These are phyloP conservation scores for Lacanobia wlatinum DNA, from an alignment of 2,888 invertebrate genomes.

Conservation along the genomic window DNA sequence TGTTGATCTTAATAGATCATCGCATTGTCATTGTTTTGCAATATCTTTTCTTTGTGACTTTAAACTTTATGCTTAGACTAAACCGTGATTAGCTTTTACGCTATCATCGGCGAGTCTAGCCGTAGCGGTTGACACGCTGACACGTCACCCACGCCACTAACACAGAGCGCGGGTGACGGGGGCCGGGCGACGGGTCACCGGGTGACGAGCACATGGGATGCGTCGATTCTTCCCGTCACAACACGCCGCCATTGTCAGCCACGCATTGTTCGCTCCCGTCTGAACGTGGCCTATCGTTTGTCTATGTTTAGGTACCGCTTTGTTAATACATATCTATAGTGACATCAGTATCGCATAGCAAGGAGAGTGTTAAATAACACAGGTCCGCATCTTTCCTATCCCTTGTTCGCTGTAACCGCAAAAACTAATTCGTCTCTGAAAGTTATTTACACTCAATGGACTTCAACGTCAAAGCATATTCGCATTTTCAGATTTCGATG, in stretches of 20 bases:
- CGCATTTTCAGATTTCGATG: too few relatives aligned
- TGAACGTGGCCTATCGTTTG: neutral
- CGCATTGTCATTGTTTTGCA: neutral
- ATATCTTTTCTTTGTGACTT: neutral
- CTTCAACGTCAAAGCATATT: too few relatives aligned
- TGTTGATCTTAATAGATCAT: neutral
- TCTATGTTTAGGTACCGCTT: neutral
- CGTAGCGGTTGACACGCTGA: neutral
- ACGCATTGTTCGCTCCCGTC: constrained; percentile 13
- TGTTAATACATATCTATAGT: too few relatives aligned
- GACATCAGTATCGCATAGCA: constrained; percentile 1
- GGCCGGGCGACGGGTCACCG: constrained; percentile 13
- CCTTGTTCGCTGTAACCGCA: neutral
- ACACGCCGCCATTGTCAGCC: constrained; percentile 25
- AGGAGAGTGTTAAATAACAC: constrained; percentile 8
- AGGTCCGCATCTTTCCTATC: neutral
- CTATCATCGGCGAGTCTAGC: neutral
- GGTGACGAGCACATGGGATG: constrained; percentile 45
- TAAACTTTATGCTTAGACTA: neutral
- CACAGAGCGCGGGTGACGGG: constrained; percentile 8
- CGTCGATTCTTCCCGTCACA: constrained; percentile 15
- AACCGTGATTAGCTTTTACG: neutral
- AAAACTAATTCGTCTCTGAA: neutral
- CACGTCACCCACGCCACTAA: constrained; percentile 21
- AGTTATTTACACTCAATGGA: neutral